Evolutionary conservation across 1,140 invertebrate species (phyloP).

Genomic region (Reticulitermes speratus): DNA sequence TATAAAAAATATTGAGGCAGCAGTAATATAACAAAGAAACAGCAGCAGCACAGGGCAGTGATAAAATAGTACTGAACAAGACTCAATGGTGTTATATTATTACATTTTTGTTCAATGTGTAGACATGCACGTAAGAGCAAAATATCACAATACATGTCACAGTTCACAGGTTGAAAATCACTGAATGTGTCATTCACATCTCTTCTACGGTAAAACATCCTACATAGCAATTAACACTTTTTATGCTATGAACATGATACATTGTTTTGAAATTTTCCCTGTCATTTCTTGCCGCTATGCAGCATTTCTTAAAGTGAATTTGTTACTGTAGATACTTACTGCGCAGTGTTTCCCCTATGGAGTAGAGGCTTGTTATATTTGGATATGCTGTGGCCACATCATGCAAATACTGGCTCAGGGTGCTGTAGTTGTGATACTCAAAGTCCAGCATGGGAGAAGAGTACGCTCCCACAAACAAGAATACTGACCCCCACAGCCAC

Average conservation of each 20-base stretch:
- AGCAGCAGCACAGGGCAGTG: too few species aligned
- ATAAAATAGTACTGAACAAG: too few species aligned
- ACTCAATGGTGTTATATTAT: too few species aligned
- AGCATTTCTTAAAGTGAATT: not conserved
- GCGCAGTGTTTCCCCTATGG: constrained; percentile 53
- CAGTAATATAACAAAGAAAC: too few species aligned
- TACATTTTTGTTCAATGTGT: too few species aligned
- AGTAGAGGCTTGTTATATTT: constrained; percentile 48
- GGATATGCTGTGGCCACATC: constrained; percentile 48
- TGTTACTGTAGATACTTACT: constrained; percentile 40
- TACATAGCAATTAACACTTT: not conserved
- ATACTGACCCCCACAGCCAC: not conserved
- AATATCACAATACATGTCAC: too few species aligned
- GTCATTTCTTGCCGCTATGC: not conserved
- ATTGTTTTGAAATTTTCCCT: not conserved
- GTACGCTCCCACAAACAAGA: not conserved
- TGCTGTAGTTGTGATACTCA: constrained; percentile 52
- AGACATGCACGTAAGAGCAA: too few species aligned
- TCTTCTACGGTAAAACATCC: not conserved
- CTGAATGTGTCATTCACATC: not conserved
- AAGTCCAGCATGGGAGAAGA: constrained; percentile 42
- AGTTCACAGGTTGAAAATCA: too few species aligned
- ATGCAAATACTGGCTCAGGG: constrained; percentile 49
- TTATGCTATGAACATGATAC: not conserved
- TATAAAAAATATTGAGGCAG: too few species aligned